These are phyloP conservation scores for Caenorhabditis uteleia DNA, from an alignment of 2,888 invertebrate species.

Conservation along the genomic window DNA sequence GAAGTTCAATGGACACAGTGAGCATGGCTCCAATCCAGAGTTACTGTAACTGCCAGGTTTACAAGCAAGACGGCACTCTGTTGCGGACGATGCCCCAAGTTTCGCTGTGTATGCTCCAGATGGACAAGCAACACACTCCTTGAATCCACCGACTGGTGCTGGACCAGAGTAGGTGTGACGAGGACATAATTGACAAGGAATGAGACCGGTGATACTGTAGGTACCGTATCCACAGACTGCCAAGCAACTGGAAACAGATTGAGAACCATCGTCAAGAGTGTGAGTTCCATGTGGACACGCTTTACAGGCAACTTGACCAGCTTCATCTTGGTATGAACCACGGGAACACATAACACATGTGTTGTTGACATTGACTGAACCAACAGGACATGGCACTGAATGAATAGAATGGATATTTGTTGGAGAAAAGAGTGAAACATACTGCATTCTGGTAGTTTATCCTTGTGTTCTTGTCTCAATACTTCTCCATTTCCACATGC, in stretches of 20 bases:
- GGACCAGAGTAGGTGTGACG: slow-evolving; percentile 80
- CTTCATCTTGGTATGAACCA: slow-evolving; percentile 79
- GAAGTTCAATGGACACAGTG: slow-evolving; percentile 88
- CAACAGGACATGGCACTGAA: slow-evolving; percentile 93
- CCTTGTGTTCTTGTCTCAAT: slow-evolving; percentile 86
- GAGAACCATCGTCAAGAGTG: slow-evolving; percentile 82
- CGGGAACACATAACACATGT: slow-evolving; percentile 86
- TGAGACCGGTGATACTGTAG: slow-evolving; percentile 90
- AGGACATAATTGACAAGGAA: slow-evolving; percentile 92
- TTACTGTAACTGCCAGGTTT: slow-evolving; percentile 76
- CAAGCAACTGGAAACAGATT: slow-evolving; percentile 65
- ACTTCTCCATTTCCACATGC: slow-evolving; percentile 92
- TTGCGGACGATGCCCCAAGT: slow-evolving; percentile 69
- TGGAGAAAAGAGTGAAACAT: slow-evolving; percentile 72
- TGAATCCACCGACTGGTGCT: slow-evolving; percentile 55
- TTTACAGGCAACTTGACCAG: slow-evolving; percentile 81
- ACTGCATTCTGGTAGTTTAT: slow-evolving; percentile 84
- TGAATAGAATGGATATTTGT: not conserved
- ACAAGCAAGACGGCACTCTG: slow-evolving; percentile 79
- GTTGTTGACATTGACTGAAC: slow-evolving; percentile 89
- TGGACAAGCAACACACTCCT: slow-evolving; percentile 81
- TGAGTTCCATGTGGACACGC: slow-evolving; percentile 92
- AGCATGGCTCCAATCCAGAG: slow-evolving; percentile 88
- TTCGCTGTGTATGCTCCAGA: slow-evolving; percentile 71
- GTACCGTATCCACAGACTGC: slow-evolving; percentile 93